A percentile compares a stretch with the other conserved stretches of the same genome.
phyloP scores from a whole-genome alignment of 1,140 invertebrate genomes.

The Drosophila quadrilineata region DNA sequence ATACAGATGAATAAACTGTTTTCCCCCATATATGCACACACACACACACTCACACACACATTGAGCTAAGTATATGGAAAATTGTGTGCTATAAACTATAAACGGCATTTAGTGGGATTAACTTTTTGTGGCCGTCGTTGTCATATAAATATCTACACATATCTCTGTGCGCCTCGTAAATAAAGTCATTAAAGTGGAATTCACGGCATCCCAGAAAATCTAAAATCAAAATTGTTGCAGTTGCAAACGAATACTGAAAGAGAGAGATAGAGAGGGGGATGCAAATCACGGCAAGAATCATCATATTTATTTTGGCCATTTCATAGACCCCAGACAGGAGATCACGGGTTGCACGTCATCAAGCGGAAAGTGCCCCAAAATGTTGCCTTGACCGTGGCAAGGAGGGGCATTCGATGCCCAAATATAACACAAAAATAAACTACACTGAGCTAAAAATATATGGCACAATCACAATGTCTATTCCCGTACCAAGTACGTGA shows the following conservation, averaged over 20 bases:
- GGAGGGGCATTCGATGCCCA: constrained; percentile 40
- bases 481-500: constrained; percentile 37
- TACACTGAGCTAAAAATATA: constrained; percentile 55
- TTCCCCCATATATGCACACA: neutral
- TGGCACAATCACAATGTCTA: constrained; percentile 17
- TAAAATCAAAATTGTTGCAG: constrained; percentile 42
- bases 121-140: constrained; percentile 73
- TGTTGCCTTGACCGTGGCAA: constrained; percentile 64
- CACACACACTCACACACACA: constrained; percentile 18
- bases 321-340: neutral
- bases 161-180: constrained; percentile 61
- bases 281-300: constrained; percentile 20
- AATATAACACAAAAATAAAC: constrained; percentile 42
- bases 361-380: constrained; percentile 44
- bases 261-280: constrained; percentile 9
- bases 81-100: constrained; percentile 71
- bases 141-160: constrained; percentile 56
- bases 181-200: constrained; percentile 72
- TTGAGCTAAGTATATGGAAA: neutral
- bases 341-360: constrained; percentile 42
- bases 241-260: constrained; percentile 21
- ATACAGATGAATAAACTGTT: constrained; percentile 3
- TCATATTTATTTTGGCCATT: constrained; percentile 34
- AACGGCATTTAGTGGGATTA: constrained; percentile 76
- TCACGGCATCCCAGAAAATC: constrained; percentile 41